Evolutionary conservation across 2,797 vertebrate species (phyloP).

Genomic region (Poecilia picta): DNA sequence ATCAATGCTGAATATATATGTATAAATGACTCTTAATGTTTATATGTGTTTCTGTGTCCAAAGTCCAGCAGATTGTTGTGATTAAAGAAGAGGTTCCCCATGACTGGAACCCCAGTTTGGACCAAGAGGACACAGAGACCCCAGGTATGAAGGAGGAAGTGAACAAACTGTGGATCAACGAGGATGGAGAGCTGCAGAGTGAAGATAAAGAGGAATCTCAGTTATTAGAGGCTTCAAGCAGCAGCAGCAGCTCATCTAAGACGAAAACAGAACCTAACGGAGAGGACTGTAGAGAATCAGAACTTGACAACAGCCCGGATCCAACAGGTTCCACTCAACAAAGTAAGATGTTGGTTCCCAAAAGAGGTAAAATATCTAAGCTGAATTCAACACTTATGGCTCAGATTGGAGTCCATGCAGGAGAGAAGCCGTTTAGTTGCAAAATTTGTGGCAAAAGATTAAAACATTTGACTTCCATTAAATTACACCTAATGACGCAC

Average conservation of each 20-base stretch:
- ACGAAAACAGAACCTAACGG: neutral
- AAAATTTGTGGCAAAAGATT: constrained; percentile 7
- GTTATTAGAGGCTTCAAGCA: neutral
- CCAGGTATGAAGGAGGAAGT: constrained; percentile 14
- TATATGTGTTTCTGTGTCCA: constrained; percentile 4
- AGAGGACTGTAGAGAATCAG: constrained; percentile 9
- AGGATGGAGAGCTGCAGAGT: constrained; percentile 17
- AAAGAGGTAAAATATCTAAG: constrained; percentile 9
- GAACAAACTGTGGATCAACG: constrained; percentile 9
- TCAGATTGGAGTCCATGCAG: neutral
- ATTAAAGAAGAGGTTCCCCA: constrained; percentile 22
- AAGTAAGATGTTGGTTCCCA: neutral
- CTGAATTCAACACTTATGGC: constrained; percentile 13
- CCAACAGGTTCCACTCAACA: neutral
- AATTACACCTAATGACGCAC: constrained; percentile 7
- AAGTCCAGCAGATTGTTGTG: constrained; percentile 15
- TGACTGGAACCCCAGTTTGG: neutral
- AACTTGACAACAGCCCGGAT: neutral
- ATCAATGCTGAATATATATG: neutral
- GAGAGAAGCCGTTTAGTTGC: constrained; percentile 9
- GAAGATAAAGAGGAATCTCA: constrained; percentile 12
- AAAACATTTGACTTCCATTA: constrained; percentile 2
- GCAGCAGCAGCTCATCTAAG: neutral
- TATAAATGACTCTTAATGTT: too few relatives aligned
- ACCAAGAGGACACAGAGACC: neutral